A percentile compares a stretch with the other conserved stretches of the same genome.
These are phyloP conservation scores for Apocheima hispidaria DNA, from an alignment of 2,888 invertebrate genomes.

Conservation along the genomic window DNA sequence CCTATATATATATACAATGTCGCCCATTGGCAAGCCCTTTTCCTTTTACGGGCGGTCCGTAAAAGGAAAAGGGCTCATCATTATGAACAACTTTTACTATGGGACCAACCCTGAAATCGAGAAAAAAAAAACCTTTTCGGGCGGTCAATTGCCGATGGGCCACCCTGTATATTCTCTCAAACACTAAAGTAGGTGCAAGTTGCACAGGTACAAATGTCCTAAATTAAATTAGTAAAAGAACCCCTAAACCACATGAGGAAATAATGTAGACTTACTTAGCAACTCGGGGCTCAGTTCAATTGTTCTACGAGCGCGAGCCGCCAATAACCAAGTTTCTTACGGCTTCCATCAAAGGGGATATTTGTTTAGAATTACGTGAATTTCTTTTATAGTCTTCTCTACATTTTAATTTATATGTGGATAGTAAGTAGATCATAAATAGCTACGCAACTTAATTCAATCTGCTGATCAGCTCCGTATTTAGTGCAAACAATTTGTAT, in stretches of 20 bases:
- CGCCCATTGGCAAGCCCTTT: no score
- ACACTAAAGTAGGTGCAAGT: no score
- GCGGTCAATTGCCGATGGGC: no score
- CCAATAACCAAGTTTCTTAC: slow-evolving; percentile 14
- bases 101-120: no score
- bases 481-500: not conserved
- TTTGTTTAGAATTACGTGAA: no score
- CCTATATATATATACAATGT: no score
- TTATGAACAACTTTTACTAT: no score
- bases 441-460: not conserved
- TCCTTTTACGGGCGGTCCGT: no score
- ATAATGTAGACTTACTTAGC: slow-evolving; percentile 38
- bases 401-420: not conserved
- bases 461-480: not conserved
- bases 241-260: slow-evolving; percentile 23
- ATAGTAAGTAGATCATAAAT: not conserved
- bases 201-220: not conserved
- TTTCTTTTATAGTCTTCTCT: no score
- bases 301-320: slow-evolving; percentile 9
- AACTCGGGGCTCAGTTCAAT: slow-evolving; percentile 29
- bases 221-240: slow-evolving; percentile 5
- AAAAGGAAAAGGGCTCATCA: no score
- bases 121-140: no score
- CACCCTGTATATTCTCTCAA: no score
- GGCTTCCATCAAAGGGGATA: not conserved